phyloP scores from a whole-genome alignment of 1,140 invertebrate genomes.

The Lepidurus packardi region DNA sequence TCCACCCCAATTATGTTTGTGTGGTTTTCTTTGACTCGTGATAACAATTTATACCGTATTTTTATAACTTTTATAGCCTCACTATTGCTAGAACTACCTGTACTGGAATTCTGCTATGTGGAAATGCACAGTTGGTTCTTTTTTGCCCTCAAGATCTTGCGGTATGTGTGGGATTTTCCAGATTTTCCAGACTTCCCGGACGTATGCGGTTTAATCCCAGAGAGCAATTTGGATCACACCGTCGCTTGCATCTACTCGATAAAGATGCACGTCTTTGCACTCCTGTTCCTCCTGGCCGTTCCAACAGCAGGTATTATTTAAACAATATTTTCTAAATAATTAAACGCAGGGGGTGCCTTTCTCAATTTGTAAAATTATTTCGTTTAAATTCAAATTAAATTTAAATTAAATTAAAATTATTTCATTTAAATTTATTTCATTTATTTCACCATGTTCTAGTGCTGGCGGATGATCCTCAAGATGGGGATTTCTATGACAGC shows the following conservation, averaged over 20 bases:
- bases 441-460: background rate
- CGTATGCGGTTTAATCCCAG: background rate
- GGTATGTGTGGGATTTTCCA: background rate
- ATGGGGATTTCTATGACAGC: background rate
- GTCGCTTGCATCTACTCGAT: background rate
- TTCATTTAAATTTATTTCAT: background rate
- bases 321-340: too few relatives aligned
- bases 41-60: slow-evolving; percentile 19
- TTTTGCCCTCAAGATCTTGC: background rate
- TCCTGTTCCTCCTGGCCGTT: background rate
- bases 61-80: slow-evolving; percentile 20
- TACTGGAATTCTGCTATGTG: background rate
- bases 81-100: background rate
- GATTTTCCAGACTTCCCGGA: background rate
- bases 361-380: background rate
- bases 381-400: too few relatives aligned
- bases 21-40: background rate
- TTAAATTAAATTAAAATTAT: too few relatives aligned
- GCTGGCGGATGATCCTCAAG: background rate
- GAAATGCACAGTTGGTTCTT: slow-evolving; percentile 10
- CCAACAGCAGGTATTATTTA: background rate
- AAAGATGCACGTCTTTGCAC: background rate
- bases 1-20: background rate
- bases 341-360: too few relatives aligned
- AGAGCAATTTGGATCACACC: background rate